These are phyloP conservation scores for Drosophila nigricruria DNA, from an alignment of 2,888 invertebrate genomes.

Conservation along the genomic window DNA sequence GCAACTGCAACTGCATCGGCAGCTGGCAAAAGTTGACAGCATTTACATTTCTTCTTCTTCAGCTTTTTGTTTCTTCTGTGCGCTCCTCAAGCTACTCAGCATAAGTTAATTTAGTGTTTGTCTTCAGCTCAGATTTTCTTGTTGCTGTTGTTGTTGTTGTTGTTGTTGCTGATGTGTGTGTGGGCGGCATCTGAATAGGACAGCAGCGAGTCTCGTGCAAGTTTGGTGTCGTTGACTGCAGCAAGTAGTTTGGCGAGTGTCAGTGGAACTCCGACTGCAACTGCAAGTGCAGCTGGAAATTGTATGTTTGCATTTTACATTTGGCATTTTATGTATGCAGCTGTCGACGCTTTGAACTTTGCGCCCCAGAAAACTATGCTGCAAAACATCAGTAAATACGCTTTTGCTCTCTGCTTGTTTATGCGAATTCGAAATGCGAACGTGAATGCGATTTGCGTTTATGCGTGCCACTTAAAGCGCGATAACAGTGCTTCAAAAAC, in stretches of 20 bases:
- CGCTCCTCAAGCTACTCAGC: conserved; percentile 56
- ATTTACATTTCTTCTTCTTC: conserved; percentile 59
- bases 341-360: conserved; percentile 62
- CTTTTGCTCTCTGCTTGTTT: conserved; percentile 45
- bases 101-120: conserved; percentile 78
- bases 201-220: conserved; percentile 31
- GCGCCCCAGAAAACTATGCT: conserved; percentile 54
- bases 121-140: conserved; percentile 56
- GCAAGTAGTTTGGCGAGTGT: too few species aligned
- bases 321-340: conserved; percentile 51
- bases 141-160: conserved; percentile 20
- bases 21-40: conserved; percentile 59
- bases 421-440: conserved; percentile 52
- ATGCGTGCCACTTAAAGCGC: conserved; percentile 38
- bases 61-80: conserved; percentile 23
- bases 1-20: conserved; percentile 17
- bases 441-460: conserved; percentile 39
- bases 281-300: conserved; percentile 8
- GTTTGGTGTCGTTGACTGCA: conserved; percentile 55
- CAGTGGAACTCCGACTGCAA: conserved; percentile 8
- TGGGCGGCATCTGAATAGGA: conserved; percentile 21
- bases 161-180: conserved; percentile 2
- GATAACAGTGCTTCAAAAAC: conserved; percentile 3
- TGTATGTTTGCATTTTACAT: conserved; percentile 10
- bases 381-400: conserved; percentile 61